Percentiles rank a stretch among this genome's conserved stretches.
phyloP scores from a whole-genome alignment of 2,113 vertebrate genomes.

The Anser cygnoides region DNA sequence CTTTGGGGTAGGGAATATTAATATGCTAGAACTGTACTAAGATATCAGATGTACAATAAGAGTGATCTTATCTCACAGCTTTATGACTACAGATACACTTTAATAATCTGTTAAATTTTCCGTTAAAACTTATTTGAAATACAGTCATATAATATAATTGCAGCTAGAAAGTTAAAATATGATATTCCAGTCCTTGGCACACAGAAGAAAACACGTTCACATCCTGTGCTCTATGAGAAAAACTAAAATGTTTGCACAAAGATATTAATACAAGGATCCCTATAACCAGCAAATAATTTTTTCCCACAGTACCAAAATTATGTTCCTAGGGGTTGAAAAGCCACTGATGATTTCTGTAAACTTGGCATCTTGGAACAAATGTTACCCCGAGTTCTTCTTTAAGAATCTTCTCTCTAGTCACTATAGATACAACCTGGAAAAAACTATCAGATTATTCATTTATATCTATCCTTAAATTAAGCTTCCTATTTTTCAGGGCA shows the following conservation, averaged over 20 bases:
- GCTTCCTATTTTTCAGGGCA: neutral
- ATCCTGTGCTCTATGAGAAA: neutral
- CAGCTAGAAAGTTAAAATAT: neutral
- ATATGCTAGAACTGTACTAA: neutral
- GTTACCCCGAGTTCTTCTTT: neutral
- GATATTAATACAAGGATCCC: neutral
- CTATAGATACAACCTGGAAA: neutral
- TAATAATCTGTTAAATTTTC: neutral
- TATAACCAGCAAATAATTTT: neutral
- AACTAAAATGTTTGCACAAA: neutral
- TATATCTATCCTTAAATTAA: neutral
- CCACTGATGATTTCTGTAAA: neutral
- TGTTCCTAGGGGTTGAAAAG: neutral
- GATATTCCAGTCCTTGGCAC: neutral
- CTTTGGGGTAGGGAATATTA: neutral
- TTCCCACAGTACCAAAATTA: neutral
- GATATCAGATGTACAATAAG: neutral
- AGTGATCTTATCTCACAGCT: neutral
- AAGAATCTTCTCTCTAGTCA: conserved; percentile 1
- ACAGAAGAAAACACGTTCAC: neutral
- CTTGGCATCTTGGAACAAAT: neutral
- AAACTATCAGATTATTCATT: neutral
- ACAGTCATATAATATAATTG: neutral
- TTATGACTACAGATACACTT: neutral
- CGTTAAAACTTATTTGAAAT: neutral